Conservation (phyloP, 1,140 invertebrate genomes). For the Hirudo medicinalis region DNA sequence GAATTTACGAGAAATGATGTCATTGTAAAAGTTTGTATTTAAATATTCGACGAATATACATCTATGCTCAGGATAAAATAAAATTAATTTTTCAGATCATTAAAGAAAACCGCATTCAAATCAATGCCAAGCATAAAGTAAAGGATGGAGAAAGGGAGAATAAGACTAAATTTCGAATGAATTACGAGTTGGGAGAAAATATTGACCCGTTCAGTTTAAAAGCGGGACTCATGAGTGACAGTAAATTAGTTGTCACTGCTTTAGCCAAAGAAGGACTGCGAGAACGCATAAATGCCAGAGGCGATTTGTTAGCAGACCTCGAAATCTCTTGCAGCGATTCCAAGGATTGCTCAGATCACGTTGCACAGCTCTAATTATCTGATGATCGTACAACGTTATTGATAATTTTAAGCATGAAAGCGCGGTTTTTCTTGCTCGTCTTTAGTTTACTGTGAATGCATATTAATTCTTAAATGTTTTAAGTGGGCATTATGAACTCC, state of each 20-base stretch:
- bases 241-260: not conserved
- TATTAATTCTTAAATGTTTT: too few relatives aligned
- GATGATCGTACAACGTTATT: too few relatives aligned
- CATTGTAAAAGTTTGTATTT: slow-evolving; percentile 2
- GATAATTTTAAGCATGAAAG: too few relatives aligned
- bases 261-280: not conserved
- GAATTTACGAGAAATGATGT: slow-evolving; percentile 6
- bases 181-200: slow-evolving; percentile 9
- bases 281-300: not conserved
- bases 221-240: not conserved
- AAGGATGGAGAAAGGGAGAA: not conserved
- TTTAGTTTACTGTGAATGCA: too few relatives aligned
- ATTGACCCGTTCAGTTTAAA: not conserved
- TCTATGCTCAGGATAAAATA: not conserved
- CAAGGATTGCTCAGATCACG: too few relatives aligned
- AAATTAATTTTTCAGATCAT: not conserved
- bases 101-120: slow-evolving; percentile 9
- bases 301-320: too few relatives aligned
- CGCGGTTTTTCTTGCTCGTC: too few relatives aligned
- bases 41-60: not conserved
- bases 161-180: not conserved
- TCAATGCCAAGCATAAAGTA: slow-evolving; percentile 12
- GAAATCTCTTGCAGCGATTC: too few relatives aligned
- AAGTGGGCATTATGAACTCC: too few relatives aligned
- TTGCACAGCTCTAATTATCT: too few relatives aligned